Percentiles rank a stretch among this genome's conserved stretches.
phyloP scores from a whole-genome alignment of 2,888 invertebrate genomes.

The Drosophila kanekoi region DNA sequence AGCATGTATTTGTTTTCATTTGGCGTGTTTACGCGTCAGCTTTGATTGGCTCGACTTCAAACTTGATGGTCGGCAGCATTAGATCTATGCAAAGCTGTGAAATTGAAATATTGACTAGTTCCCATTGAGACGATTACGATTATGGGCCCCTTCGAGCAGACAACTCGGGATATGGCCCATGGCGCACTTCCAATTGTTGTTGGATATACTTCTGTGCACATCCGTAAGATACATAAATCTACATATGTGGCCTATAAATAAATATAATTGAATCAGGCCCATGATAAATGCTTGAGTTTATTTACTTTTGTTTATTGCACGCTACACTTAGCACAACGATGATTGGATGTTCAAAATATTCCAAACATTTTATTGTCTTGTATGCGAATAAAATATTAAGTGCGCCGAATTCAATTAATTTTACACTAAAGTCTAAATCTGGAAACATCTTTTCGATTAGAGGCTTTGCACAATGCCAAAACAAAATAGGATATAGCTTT shows the following conservation, averaged over 20 bases:
- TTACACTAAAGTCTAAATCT: neutral
- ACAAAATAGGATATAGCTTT: neutral
- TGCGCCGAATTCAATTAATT: slow-evolving; percentile 31
- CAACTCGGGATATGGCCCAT: too few relatives aligned
- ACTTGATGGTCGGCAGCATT: slow-evolving; percentile 30
- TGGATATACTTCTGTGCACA: slow-evolving; percentile 7
- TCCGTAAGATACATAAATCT: slow-evolving; percentile 37
- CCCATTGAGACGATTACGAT: slow-evolving; percentile 32
- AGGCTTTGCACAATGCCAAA: neutral
- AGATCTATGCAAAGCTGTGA: slow-evolving; percentile 28
- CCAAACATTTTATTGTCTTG: slow-evolving; percentile 38
- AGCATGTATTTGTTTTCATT: slow-evolving; percentile 34
- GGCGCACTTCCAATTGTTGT: slow-evolving; percentile 16
- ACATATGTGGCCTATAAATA: slow-evolving; percentile 51
- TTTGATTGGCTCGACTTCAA: slow-evolving; percentile 43
- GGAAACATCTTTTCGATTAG: neutral
- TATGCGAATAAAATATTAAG: slow-evolving; percentile 38
- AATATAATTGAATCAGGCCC: slow-evolving; percentile 35
- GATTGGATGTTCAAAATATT: slow-evolving; percentile 56
- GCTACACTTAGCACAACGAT: slow-evolving; percentile 44
- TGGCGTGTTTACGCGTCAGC: slow-evolving; percentile 36
- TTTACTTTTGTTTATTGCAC: slow-evolving; percentile 46
- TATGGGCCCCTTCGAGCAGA: slow-evolving; percentile 8
- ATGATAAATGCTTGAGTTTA: slow-evolving; percentile 48
- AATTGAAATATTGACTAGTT: slow-evolving; percentile 32